Base-by-base conservation (phyloP, 2,888 invertebrate genomes). In the Erebia epiphron region DNA sequence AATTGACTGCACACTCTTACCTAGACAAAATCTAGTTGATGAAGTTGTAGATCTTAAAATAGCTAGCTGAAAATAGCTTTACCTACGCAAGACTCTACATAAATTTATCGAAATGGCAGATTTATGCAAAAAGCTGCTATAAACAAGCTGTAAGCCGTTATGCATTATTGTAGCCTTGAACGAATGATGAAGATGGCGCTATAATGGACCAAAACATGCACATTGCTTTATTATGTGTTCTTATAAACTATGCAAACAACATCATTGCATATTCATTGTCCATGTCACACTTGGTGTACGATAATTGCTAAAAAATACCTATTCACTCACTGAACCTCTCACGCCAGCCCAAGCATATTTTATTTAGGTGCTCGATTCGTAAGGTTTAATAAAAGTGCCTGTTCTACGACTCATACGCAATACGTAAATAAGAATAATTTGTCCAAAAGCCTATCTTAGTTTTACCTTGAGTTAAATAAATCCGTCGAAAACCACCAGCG, bases 391-490 rank as follows among this genome's bases (percentile, higher is more conserved):
- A 57, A 3, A 26, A 7, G 26, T 57, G 2, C n/a, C 16, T 35
- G 35, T 60, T 43, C 14, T n/a, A 26, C 5, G 16, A 16, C 4
- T n/a, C 11, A 41, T 60, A 60, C 41, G 16, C 43, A 60, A 41
- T 60, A 1, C n/a, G 35, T 43, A 41, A 43, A 62, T 46, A 46
- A 62, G 14, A 46, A 46, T n/a, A 11, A 3, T n/a, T 49, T 21
- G 18, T 46, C 21, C 18, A 16, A 49, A 21, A 62, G 46, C 62
- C 54, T 18, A 63, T 66, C 49, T 26, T 43, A 58, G 49, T 62
- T 11, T 75, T 60, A 70, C 78, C 77, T 78, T 79, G 76, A 75
- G 73, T 72, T 46, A 67, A 57, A 67, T 35, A 63, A 58, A 67
- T 49, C 41, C 41, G 66, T 26, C 50, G 49, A 68, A 67, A 73